Evolutionary conservation across 2,797 vertebrate species (phyloP), one percentile per base, ranked within the genome.

Genomic region (Hippocampus kuda): DNA sequence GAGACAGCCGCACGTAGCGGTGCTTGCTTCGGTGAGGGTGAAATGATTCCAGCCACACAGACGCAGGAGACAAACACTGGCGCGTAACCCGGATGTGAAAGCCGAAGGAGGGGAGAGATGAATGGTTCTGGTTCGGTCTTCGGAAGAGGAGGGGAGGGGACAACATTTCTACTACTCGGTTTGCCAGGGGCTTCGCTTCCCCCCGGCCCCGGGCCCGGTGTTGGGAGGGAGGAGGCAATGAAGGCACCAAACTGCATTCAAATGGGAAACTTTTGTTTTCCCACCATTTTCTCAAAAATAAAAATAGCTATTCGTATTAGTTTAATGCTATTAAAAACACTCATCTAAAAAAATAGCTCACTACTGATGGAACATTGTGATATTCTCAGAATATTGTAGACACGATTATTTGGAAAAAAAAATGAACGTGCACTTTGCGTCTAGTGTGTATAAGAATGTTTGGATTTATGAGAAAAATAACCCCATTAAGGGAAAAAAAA

Each of bases 11-110:
- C 72, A 84, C 83, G 80, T 82, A 80, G 51, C 86, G 84, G 86
- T 79, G 57, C 27, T 60, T 60, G 27, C n/a, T 56, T 24, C 53
- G 8, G 53, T 10, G 10, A 81, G 82, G 72, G 84, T 16, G 70
- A 63, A 82, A 79, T 75, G 26, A 68, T 82, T 68, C 76, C 79
- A 74, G 82, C 83, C 85, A 79, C 83, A 84, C 77, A 79, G 80
- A 82, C 84, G 73, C 85, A 77, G 74, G 81, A 84, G 84, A 84
- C 81, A 83, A 82, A 85, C 84, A 85, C 83, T 86, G 83, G 78
- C 74, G 84, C 87, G 84, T 91, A 91, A 93, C 91, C 92, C 92
- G 92, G 92, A 93, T 93, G 91, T 93, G 89, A 92, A 90, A 91
- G 86, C 85, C 90, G 83, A 81, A 84, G 85, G 83, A 88, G 88